Percentiles rank a stretch among this genome's conserved stretches.
Evolutionary conservation across 2,888 invertebrate species (phyloP).

Genomic region (Petrolisthes manimaculis): DNA sequence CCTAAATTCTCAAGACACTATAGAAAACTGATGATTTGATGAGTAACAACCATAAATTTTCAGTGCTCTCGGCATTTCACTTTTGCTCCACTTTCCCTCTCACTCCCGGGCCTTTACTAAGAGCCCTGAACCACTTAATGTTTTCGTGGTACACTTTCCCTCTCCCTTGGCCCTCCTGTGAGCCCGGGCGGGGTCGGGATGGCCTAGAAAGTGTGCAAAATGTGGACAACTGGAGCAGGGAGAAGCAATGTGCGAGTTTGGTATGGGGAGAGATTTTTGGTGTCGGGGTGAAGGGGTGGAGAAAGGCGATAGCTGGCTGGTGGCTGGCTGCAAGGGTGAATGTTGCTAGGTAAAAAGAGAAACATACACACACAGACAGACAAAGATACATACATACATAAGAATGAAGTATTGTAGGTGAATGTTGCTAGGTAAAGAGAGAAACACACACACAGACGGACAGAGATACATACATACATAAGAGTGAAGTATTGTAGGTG

Average conservation of each 20-base stretch:
- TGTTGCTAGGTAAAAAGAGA: background rate
- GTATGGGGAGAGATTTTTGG: background rate
- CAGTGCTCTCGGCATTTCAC: background rate
- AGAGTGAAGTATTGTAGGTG: too few relatives aligned
- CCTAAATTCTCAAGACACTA: background rate
- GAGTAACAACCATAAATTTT: background rate
- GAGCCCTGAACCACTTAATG: slow-evolving; percentile 18
- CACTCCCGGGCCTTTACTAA: slow-evolving; percentile 6
- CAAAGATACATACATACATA: background rate
- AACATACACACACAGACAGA: background rate
- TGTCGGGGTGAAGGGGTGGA: background rate
- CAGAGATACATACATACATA: background rate
- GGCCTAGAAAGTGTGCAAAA: slow-evolving; percentile 11
- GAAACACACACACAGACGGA: background rate
- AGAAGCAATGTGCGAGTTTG: background rate
- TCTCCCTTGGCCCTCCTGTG: slow-evolving; percentile 16
- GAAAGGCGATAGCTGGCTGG: background rate
- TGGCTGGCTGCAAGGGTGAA: background rate
- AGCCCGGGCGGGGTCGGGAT: background rate
- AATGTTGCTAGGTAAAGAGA: background rate
- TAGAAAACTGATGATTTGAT: background rate
- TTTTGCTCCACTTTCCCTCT: slow-evolving; percentile 16
- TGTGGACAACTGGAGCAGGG: background rate
- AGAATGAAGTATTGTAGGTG: background rate
- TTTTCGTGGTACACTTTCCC: slow-evolving; percentile 18